Conservation (phyloP, 1,140 invertebrate species). For the Lethocerus indicus region DNA sequence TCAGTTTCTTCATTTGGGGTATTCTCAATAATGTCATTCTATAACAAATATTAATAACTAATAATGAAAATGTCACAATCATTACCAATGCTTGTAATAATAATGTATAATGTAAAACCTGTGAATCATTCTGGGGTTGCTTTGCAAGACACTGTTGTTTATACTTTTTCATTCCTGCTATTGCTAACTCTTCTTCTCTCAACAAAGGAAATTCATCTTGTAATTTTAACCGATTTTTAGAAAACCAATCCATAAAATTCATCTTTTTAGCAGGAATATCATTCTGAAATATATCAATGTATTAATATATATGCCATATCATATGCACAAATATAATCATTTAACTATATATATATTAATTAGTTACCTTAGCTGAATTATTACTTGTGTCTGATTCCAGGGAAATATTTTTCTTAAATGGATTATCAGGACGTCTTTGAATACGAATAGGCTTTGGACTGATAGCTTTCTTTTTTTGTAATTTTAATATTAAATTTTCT, state of each 20-base stretch:
- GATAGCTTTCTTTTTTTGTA: conserved; percentile 9
- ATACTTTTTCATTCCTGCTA: conserved; percentile 31
- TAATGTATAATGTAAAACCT: background rate
- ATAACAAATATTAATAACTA: background rate
- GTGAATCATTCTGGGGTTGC: background rate
- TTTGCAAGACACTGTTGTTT: conserved; percentile 16
- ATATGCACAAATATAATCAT: too few species aligned
- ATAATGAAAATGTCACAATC: background rate
- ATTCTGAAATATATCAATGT: conserved; percentile 12
- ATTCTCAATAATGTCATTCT: background rate
- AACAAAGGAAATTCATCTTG: conserved; percentile 34
- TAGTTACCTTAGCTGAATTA: background rate
- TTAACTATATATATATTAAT: conserved; percentile 5
- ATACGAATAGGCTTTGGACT: conserved; percentile 6
- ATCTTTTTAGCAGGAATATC: conserved; percentile 16
- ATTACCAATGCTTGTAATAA: background rate
- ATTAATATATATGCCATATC: too few species aligned
- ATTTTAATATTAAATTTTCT: conserved; percentile 14
- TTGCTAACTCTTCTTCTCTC: conserved; percentile 31
- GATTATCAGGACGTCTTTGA: conserved; percentile 2
- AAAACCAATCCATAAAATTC: conserved; percentile 37
- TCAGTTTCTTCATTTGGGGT: background rate
- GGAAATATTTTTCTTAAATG: conserved; percentile 17
- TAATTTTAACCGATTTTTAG: conserved; percentile 31
- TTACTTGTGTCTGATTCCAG: conserved; percentile 15